Evolutionary conservation across 1,140 invertebrate species (phyloP), one percentile per base, ranked within the genome.

Genomic region (Fragariocoptes setiger): DNA sequence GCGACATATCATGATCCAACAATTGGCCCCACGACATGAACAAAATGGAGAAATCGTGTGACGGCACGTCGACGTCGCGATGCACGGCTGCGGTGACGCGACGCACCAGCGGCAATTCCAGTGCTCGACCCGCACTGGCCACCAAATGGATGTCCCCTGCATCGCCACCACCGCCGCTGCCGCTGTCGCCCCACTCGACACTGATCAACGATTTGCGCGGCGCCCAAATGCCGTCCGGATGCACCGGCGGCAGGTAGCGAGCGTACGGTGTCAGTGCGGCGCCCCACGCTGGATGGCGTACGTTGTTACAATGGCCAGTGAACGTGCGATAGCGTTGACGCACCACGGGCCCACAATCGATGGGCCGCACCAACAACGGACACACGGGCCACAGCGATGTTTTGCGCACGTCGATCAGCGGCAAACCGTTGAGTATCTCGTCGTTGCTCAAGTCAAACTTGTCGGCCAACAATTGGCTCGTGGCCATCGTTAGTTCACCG

Each of bases 281-380:
- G 1, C 85, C 83, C 79, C 79, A 86, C 1, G 71, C 73, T 0
- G 82, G 79, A 59, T 86, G 69, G 35, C 75, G 64, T 21, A 86
- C 57, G 54, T 90, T 90, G 45, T 82, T 90, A 58, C 83, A 92
- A 2, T 82, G 68, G 0, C 79, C 85, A 55, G 85, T 79, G 42
- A 71, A 69, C 4, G 77, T 62, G 2, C 83, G 63, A 56, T 85
- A 92, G 51, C 85, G 40, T 22, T 46, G 38, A 3, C 48, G 36
- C 14, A 38, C 43, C 50, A 78, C 83, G 52, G 79, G 72, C n/a
- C n/a, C n/a, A 50, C 79, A 86, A 54, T 82, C 73, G 1, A 83
- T 74, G 43, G 76, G 73, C 1, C 74, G 72, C 46, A 83, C 65
- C 53, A 75, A 77, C 1, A 74, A 71, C 4, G 79, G 79, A 52